phyloP scores from a whole-genome alignment of 1,140 invertebrate genomes.

The Drosophila funebris region DNA sequence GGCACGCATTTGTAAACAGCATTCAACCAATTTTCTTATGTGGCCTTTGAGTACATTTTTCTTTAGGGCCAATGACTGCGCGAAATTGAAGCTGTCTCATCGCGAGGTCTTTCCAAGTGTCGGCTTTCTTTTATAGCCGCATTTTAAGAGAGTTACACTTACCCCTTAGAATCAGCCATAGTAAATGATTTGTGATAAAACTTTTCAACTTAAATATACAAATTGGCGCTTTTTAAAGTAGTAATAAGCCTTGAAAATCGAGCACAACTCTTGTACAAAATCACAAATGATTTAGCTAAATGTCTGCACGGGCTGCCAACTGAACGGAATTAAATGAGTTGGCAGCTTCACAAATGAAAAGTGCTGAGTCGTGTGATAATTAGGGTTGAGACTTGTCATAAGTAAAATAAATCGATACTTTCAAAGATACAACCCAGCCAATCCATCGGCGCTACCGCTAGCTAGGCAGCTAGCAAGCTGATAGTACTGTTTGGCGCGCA shows the following conservation, averaged over 20 bases:
- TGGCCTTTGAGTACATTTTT: slow-evolving; percentile 53
- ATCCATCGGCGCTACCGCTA: slow-evolving; percentile 1
- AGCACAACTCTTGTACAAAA: slow-evolving; percentile 48
- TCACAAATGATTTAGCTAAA: slow-evolving; percentile 64
- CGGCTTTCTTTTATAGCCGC: slow-evolving; percentile 43
- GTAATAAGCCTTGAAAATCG: slow-evolving; percentile 37
- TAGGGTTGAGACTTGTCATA: slow-evolving; percentile 34
- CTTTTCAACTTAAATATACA: slow-evolving; percentile 65
- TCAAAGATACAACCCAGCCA: background rate
- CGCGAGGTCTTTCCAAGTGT: slow-evolving; percentile 25
- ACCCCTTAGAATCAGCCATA: slow-evolving; percentile 75
- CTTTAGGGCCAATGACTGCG: slow-evolving; percentile 65
- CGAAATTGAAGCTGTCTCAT: slow-evolving; percentile 58
- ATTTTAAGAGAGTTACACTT: slow-evolving; percentile 47
- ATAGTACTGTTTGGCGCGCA: background rate
- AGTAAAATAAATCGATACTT: slow-evolving; percentile 12
- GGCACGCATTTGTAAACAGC: background rate
- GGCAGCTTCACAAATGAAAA: slow-evolving; percentile 44
- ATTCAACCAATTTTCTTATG: slow-evolving; percentile 47
- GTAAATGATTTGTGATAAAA: slow-evolving; percentile 52
- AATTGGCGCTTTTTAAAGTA: slow-evolving; percentile 41
- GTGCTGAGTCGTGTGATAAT: slow-evolving; percentile 56
- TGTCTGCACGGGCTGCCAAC: slow-evolving; percentile 46
- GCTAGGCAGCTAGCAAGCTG: background rate
- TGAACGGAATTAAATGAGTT: slow-evolving; percentile 18